Evolutionary conservation across 2,888 invertebrate species (phyloP).

Genomic region (Drosophila birchii): DNA sequence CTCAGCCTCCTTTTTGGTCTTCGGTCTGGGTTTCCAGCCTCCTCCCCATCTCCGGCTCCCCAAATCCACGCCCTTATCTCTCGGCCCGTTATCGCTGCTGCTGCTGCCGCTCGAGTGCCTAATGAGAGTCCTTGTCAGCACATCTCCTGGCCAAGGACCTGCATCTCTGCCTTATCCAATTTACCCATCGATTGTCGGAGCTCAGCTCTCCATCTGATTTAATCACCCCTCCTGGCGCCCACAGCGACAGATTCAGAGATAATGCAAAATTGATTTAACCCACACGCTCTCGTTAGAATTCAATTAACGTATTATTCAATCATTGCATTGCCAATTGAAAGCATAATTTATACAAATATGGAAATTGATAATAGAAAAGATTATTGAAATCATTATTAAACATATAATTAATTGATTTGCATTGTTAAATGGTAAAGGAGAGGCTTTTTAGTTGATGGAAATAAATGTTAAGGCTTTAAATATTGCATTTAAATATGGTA

Average conservation of each 20-base stretch:
- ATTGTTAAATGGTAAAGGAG: not conserved
- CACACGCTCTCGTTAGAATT: slow-evolving; percentile 13
- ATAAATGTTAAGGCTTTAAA: accelerated
- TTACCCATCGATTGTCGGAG: slow-evolving; percentile 37
- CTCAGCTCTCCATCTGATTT: slow-evolving; percentile 55
- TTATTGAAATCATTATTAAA: not conserved
- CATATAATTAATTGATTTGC: not conserved
- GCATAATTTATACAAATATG: not conserved
- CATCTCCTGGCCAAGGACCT: slow-evolving; percentile 33
- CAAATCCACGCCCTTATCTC: slow-evolving; percentile 56
- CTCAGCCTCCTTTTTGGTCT: slow-evolving; percentile 35
- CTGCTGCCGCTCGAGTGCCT: slow-evolving; percentile 56
- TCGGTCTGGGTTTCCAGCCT: slow-evolving; percentile 22
- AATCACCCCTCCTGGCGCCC: slow-evolving; percentile 1
- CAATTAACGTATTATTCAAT: slow-evolving; percentile 15
- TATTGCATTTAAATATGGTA: not conserved
- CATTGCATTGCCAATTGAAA: not conserved
- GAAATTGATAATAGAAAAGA: slow-evolving; percentile 6
- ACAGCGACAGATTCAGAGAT: slow-evolving; percentile 9
- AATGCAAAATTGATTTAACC: slow-evolving; percentile 14
- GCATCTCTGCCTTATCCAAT: slow-evolving; percentile 56
- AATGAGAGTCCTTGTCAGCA: slow-evolving; percentile 63
- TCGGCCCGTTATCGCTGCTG: slow-evolving; percentile 57
- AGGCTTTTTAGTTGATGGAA: not conserved
- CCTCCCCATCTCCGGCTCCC: not conserved